Conservation (phyloP, 1,140 invertebrate species). For the Ctenoplectra terminalis region DNA sequence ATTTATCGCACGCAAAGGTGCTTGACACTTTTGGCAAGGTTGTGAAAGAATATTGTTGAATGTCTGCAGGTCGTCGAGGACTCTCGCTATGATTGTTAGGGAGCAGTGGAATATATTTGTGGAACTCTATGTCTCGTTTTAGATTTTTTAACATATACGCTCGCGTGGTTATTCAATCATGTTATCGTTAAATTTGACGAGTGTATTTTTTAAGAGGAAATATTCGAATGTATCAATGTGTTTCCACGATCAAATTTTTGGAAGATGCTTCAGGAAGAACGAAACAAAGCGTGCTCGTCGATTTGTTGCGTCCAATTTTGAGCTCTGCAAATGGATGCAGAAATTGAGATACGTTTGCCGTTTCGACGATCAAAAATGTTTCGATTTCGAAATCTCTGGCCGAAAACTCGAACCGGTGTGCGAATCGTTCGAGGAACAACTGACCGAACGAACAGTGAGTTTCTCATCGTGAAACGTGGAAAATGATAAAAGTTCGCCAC, state of each 20-base stretch:
- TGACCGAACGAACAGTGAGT: neutral
- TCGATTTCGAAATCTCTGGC: conserved; percentile 1
- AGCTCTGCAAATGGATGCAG: neutral
- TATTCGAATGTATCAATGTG: too few relatives aligned
- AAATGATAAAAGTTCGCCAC: conserved; percentile 25
- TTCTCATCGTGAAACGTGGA: neutral
- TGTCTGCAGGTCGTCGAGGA: neutral
- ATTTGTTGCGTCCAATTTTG: neutral
- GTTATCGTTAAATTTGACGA: neutral
- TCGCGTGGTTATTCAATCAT: too few relatives aligned
- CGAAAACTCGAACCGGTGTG: neutral
- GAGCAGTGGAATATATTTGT: neutral
- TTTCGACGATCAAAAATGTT: conserved; percentile 5
- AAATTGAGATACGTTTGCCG: neutral
- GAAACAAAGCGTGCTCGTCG: neutral
- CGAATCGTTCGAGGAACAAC: neutral
- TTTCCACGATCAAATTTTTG: too few relatives aligned
- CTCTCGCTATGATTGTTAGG: neutral
- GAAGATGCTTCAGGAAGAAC: neutral
- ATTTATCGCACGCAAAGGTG: neutral
- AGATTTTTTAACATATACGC: neutral
- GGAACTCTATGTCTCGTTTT: neutral
- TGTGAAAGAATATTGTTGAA: neutral
- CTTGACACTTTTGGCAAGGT: neutral
- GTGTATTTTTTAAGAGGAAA: neutral